Evolutionary conservation across 2,888 invertebrate species (phyloP).

Genomic region (Actias luna): DNA sequence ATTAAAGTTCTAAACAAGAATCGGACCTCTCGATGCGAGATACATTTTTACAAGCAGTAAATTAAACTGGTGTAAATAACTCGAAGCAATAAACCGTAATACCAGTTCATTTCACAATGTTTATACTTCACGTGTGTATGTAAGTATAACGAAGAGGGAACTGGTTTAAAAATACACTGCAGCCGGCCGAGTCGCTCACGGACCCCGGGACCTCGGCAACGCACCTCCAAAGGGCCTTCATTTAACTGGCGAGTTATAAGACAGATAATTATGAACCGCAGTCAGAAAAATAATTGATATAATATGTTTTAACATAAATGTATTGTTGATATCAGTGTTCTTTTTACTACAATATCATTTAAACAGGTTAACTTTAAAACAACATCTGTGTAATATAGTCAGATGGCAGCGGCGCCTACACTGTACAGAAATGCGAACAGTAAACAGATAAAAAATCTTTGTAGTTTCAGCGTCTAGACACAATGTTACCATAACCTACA

Average conservation of each 20-base stretch:
- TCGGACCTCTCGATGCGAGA: background rate
- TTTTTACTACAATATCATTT: too few relatives aligned
- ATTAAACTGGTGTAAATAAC: conserved; percentile 2
- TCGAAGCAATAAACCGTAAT: conserved; percentile 9
- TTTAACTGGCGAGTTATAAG: background rate
- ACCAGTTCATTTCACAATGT: conserved; percentile 8
- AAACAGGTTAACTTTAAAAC: too few relatives aligned
- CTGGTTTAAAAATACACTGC: background rate
- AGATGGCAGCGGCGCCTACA: too few relatives aligned
- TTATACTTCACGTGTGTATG: background rate
- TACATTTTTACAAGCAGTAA: conserved; percentile 1
- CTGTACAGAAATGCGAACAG: too few relatives aligned
- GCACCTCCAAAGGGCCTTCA: background rate
- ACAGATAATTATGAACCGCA: too few relatives aligned
- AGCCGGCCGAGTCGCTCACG: background rate
- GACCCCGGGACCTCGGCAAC: background rate
- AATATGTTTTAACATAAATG: too few relatives aligned
- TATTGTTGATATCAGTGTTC: too few relatives aligned
- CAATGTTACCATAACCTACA: too few relatives aligned
- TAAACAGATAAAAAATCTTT: too few relatives aligned
- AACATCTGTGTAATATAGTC: too few relatives aligned
- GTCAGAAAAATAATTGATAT: too few relatives aligned
- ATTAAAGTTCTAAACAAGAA: background rate
- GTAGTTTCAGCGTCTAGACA: too few relatives aligned
- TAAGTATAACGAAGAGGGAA: background rate